These are phyloP conservation scores for Bryconaethiops microstoma DNA, from an alignment of 2,797 vertebrate species.

Conservation along the genomic window DNA sequence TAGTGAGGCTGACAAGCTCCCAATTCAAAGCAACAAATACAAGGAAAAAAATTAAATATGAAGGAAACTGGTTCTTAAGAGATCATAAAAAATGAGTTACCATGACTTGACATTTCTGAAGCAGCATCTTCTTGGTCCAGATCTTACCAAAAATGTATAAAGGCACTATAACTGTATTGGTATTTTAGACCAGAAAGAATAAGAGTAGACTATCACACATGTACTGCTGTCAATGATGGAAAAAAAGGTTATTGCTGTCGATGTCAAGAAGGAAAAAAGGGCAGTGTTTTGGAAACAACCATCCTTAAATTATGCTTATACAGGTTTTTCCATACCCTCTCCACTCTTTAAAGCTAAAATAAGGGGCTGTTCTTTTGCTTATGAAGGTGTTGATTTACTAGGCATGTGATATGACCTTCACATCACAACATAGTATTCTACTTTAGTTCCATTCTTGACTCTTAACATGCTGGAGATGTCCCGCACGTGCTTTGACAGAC, in stretches of 20 bases:
- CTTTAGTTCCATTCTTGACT: not conserved
- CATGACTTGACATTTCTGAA: not conserved
- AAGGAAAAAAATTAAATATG: not conserved
- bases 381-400: conserved; percentile 4
- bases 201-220: not conserved
- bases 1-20: too few relatives aligned
- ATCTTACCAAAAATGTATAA: not conserved
- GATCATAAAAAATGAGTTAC: conserved; percentile 11
- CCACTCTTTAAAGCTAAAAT: not conserved
- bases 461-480: not conserved
- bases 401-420: not conserved
- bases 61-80: not conserved
- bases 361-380: conserved; percentile 6
- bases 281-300: conserved; percentile 27
- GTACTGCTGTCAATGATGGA: not conserved
- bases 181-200: too few relatives aligned
- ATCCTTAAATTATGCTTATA: not conserved
- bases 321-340: conserved; percentile 1
- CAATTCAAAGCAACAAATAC: not conserved
- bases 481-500: not conserved
- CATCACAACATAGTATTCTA: not conserved
- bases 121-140: not conserved
- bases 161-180: not conserved
- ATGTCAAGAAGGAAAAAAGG: not conserved
- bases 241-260: too few relatives aligned